Evolutionary conservation across 64 coral and sea anemone species (phyloP).

Genomic region (Astreopora myriophthalma): DNA sequence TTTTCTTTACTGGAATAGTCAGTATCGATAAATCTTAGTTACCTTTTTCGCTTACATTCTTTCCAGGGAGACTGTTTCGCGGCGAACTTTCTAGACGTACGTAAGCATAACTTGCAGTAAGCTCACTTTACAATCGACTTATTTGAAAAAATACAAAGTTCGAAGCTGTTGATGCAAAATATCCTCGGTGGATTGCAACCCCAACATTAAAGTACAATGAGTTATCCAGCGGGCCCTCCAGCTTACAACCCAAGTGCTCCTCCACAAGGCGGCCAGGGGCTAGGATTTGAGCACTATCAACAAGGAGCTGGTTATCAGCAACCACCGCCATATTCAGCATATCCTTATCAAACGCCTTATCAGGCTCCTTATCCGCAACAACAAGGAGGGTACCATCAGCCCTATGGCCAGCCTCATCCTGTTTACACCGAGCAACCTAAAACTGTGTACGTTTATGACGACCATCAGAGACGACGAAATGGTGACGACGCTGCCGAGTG

Average conservation of each 20-base stretch:
- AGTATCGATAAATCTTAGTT: not conserved
- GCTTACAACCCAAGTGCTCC: constrained; percentile 62
- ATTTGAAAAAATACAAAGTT: not conserved
- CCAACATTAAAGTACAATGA: constrained; percentile 1
- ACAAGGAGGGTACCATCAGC: constrained; percentile 11
- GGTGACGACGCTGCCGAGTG: constrained; percentile 44
- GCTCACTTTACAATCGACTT: too few relatives aligned
- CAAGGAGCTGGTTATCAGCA: constrained; percentile 21
- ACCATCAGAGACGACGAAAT: constrained; percentile 7
- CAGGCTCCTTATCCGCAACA: constrained; percentile 29
- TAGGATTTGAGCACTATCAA: constrained; percentile 74
- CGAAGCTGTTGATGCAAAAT: not conserved
- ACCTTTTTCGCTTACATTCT: not conserved
- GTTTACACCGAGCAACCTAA: constrained; percentile 67
- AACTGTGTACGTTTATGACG: constrained; percentile 71
- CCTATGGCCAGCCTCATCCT: constrained; percentile 34
- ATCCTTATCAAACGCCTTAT: constrained; percentile 43
- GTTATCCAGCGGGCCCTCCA: constrained; percentile 47
- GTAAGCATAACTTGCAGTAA: too few relatives aligned
- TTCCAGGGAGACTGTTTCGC: not conserved
- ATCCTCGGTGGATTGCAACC: not conserved
- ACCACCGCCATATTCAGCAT: constrained; percentile 56
- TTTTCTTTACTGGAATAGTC: not conserved
- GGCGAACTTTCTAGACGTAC: not conserved
- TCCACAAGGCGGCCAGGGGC: constrained; percentile 13